Base-by-base conservation (phyloP, 2,113 vertebrate genomes). In the Proterorhinus semilunaris region DNA sequence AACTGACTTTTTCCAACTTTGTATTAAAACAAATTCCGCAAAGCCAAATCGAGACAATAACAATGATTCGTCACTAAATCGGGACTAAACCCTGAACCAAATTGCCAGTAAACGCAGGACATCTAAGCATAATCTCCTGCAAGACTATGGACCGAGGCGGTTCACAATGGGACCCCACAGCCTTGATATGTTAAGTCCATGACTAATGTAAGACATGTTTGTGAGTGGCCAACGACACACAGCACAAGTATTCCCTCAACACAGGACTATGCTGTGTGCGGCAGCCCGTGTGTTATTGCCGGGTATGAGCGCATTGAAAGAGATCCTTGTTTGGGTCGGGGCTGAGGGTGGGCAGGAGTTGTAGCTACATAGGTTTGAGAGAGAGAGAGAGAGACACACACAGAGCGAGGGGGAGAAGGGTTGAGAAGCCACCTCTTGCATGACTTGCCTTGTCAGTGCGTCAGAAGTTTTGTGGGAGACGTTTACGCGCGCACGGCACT, bases 291-390 rank as follows among this genome's bases (percentile, higher is more conserved):
- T 81, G 76, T 81, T 86, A 66, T 75, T 68, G 73, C 76, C 78
- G 71, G 76, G 72, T 78, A 74, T 75, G 68, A 73, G 17, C 59
- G 76, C 76, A 75, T 68, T 88, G 82, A 87, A 90, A 88, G 82
- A 72, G 75, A 84, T 79, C 71, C 78, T 86, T 90, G 84, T 89
- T 80, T 81, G 79, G 76, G 77, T 83, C 76, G 74, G 75, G 81
- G 74, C 79, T 70, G 77, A 81, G 76, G 77, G 82, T 81, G 75
- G 67, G 74, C 86, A 77, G 66, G 78, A 49, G 74, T 78, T 51
- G 44, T 68, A 50, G 66, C 61, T 69, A 46, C 43, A 16, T 72
- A 71, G 62, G 69, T 67, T 64, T 75, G 65, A 50, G 65, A 52
- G 68, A 62, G 62, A 62, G 68, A 17, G 69, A 59, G 74, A 61